Conservation (phyloP, 2,797 vertebrate genomes). For the Spizella passerina region DNA sequence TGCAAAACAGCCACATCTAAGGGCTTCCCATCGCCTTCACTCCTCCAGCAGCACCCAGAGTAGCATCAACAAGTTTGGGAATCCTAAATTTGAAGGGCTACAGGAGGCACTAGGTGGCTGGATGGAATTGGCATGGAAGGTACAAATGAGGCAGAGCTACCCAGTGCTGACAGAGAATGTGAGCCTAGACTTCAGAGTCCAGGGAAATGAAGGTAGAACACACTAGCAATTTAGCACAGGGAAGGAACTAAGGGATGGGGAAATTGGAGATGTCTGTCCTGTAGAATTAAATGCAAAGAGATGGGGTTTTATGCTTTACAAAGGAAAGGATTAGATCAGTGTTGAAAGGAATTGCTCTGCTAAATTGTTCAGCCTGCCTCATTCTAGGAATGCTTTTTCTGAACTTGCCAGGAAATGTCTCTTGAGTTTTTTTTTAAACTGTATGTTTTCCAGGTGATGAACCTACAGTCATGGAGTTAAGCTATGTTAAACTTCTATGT, state of each 20-base stretch:
- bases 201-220: background rate
- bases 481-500: background rate
- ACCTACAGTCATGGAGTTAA: background rate
- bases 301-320: background rate
- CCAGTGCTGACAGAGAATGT: fast-evolving
- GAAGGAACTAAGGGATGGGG: fast-evolving
- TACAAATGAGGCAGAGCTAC: background rate
- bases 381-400: background rate
- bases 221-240: fast-evolving
- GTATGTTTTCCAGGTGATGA: background rate
- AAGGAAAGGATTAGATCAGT: background rate
- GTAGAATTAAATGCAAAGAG: background rate
- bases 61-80: background rate
- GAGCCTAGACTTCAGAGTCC: fast-evolving
- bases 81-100: background rate
- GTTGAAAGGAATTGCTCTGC: background rate
- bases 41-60: background rate
- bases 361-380: background rate
- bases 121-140: background rate
- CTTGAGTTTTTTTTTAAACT: background rate
- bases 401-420: background rate
- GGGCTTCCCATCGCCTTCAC: background rate
- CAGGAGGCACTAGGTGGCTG: background rate
- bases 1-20: fast-evolving
- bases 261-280: background rate